A percentile compares a stretch with the other conserved stretches of the same genome.
Evolutionary conservation across 2,797 vertebrate genomes (phyloP).

Genomic region (Falco cherrug): DNA sequence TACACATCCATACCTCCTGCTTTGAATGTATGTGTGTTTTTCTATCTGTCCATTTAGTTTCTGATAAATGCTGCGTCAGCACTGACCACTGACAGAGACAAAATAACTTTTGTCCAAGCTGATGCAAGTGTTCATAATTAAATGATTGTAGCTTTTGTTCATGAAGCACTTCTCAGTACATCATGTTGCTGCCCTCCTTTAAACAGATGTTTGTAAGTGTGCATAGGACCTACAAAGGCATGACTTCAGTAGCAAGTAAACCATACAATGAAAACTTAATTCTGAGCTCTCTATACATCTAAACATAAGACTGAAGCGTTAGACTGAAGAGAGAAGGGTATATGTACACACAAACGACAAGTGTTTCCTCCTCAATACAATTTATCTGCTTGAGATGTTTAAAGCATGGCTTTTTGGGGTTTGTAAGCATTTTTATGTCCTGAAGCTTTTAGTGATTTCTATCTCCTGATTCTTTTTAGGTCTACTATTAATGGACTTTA

Average conservation of each 20-base stretch:
- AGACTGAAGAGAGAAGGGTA: neutral
- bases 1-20: neutral
- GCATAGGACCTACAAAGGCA: neutral
- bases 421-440: neutral
- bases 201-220: neutral
- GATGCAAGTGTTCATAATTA: neutral
- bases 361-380: rapidly evolving
- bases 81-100: neutral
- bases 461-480: neutral
- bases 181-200: neutral
- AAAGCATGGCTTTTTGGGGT: rapidly evolving
- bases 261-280: neutral
- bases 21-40: neutral
- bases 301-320: neutral
- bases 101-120: neutral
- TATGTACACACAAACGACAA: neutral
- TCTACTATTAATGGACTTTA: neutral
- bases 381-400: neutral
- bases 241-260: neutral
- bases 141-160: neutral
- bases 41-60: neutral
- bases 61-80: neutral
- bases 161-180: neutral
- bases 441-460: neutral
- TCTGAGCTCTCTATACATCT: neutral